These are phyloP conservation scores for Drosophila monieri DNA, from an alignment of 2,888 invertebrate species.

Conservation along the genomic window DNA sequence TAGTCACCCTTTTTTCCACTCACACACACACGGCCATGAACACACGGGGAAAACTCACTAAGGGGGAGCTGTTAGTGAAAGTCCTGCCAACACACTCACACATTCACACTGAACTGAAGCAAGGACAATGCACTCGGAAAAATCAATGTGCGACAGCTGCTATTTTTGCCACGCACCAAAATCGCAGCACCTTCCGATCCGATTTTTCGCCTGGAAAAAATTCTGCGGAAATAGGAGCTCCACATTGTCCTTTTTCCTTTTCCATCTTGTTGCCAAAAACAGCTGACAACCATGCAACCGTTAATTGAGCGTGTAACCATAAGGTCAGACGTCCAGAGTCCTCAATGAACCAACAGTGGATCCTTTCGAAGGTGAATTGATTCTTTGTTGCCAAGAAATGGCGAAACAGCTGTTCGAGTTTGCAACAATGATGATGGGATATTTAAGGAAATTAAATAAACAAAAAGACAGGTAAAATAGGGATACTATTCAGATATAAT, in stretches of 20 bases:
- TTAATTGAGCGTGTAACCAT: conserved; percentile 68
- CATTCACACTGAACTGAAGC: neutral
- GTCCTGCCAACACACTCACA: conserved; percentile 74
- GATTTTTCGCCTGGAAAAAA: conserved; percentile 10
- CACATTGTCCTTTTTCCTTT: conserved; percentile 22
- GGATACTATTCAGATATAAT: neutral
- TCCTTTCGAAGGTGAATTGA: conserved; percentile 9
- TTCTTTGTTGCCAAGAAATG: conserved; percentile 8
- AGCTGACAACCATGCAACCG: conserved; percentile 68
- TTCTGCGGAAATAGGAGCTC: conserved; percentile 28
- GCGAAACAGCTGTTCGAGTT: conserved; percentile 33
- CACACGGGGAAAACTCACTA: conserved; percentile 1
- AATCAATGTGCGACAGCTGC: conserved; percentile 59
- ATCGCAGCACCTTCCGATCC: conserved; percentile 18
- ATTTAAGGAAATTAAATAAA: neutral
- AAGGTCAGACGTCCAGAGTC: conserved; percentile 29
- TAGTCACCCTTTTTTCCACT: conserved; percentile 83
- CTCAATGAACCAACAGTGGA: conserved; percentile 41
- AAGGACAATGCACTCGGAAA: conserved; percentile 69
- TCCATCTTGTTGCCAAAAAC: conserved; percentile 48
- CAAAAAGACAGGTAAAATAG: neutral
- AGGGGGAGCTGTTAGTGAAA: conserved; percentile 72
- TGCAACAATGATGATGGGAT: conserved; percentile 1
- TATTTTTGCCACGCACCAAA: conserved; percentile 41
- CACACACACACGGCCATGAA: conserved; percentile 20